Base-by-base conservation (phyloP, 1,140 invertebrate species). In the Lamellibrachia luymesi region DNA sequence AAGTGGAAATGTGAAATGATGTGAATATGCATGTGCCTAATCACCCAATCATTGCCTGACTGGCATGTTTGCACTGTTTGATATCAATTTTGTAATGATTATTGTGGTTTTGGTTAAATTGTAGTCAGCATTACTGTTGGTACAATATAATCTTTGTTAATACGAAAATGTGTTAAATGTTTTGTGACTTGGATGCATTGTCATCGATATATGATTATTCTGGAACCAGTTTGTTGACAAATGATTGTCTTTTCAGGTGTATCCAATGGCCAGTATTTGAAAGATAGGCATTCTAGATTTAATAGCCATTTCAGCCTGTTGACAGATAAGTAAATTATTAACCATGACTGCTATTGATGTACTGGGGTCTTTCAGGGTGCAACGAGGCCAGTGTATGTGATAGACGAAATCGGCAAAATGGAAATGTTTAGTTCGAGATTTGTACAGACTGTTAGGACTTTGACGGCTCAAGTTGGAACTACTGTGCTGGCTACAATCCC, bases 381-480 rank as follows among this genome's bases (percentile, higher is more conserved):
- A 27, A 25, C 93, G n/a, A 52, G 92, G 25, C 93, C 93, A 64
- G 93, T 95, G 4, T 93, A 94, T 50, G 95, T 97, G 13, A 96
- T 97, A 50, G 97, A 97, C 95, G 97, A 97, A 95, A 97, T 97
- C 93, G 97, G 97, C 27, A 97, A 97, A 96, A 97, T 97, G 97
- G 97, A 97, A 95, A 94, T 97, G 80, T 97, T 97, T 90, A 97
- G 97, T 94, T 95, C 96, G 91, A 95, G 95, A 91, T 97, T 97
- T 95, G 94, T 96, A 92, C 92, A 94, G 27, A 92, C 94, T 22
- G 95, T 97, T 0, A 94, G 95, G 50, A 94, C 96, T 64, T 93
- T 97, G 50, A 96, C 97, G 93, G 94, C 95, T 25, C 94, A 94
- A 25, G 50, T 94, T 8, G 92, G 93, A 10, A 94, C 94, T 50